Base-by-base conservation (phyloP, 2,113 vertebrate genomes). In the Zeus faber region DNA sequence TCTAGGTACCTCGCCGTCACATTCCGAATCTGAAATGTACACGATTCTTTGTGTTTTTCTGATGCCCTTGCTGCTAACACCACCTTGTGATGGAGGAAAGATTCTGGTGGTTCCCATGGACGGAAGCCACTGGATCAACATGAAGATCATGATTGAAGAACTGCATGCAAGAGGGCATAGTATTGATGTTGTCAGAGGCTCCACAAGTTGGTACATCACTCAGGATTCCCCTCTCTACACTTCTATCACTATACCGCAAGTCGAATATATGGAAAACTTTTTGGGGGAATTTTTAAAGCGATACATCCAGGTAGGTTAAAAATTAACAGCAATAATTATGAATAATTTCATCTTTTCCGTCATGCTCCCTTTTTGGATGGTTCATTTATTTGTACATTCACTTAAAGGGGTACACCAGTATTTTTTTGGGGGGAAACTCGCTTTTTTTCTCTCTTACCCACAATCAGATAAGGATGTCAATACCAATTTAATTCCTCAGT, bases 101-200 rank as follows among this genome's bases (percentile, higher is more conserved):
- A 62, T 89, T 31, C 59, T 89, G 25, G 82, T 88, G 14, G 85
- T 74, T 37, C 84, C 87, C 4, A 2, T 86, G 1, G 88, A 88
- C 1, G 87, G 87, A 4, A 89, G 85, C 46, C 88, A 89, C 49
- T 82, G n/a, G n/a, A n/a, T n/a, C n/a, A n/a, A n/a, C n/a, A n/a
- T n/a, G n/a, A 85, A 86, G 49, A 50, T 87, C 2, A 41, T 88
- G 31, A 45, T 89, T 14, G 81, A 86, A 65, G 83, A 83, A 16
- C 74, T 88, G 45, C 81, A 87, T 25, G 70, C 40, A 37, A 82
- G 58, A 17, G 91, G 87, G 6, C 92, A 94, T 0, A 82, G 57
- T 6, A 70, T 92, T 35, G 91, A 88, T 0, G 83, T 93, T 6
- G 65, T 90, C 70, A 59, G 88, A 44, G 14, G 40, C 1, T n/a